phyloP scores from a whole-genome alignment of 2,797 vertebrate genomes.

The Pangasius krempfi region DNA sequence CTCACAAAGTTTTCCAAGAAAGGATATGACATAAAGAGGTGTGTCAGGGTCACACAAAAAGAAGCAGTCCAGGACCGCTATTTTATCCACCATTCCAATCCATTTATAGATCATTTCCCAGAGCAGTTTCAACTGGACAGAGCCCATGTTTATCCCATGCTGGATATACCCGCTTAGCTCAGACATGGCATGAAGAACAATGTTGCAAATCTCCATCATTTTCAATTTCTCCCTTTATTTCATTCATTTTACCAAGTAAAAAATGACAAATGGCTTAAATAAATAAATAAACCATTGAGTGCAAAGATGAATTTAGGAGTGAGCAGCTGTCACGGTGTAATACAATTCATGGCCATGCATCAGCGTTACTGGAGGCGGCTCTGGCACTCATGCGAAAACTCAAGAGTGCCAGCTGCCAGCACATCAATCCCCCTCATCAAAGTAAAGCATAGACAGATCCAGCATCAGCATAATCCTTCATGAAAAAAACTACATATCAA shows the following conservation, averaged over 20 bases:
- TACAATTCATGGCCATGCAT: conserved; percentile 79
- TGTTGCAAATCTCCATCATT: conserved; percentile 63
- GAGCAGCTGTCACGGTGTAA: conserved; percentile 73
- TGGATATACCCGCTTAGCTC: conserved; percentile 55
- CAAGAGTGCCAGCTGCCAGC: conserved; percentile 74
- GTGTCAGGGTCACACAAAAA: background rate
- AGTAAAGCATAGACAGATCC: conserved; percentile 60
- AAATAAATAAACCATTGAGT: conserved; percentile 75
- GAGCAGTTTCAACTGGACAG: conserved; percentile 52
- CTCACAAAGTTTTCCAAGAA: conserved; percentile 44
- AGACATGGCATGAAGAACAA: conserved; percentile 39
- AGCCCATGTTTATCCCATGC: conserved; percentile 57
- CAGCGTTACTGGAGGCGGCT: conserved; percentile 73
- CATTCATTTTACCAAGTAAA: conserved; percentile 59
- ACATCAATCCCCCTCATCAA: conserved; percentile 73
- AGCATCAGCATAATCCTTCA: conserved; percentile 29
- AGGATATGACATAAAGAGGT: background rate
- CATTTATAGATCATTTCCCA: conserved; percentile 46
- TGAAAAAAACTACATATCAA: conserved; percentile 18
- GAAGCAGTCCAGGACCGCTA: background rate
- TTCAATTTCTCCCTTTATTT: conserved; percentile 59
- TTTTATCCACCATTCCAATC: conserved; percentile 42
- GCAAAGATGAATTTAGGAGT: conserved; percentile 74
- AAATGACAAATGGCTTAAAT: conserved; percentile 74
- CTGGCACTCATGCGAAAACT: conserved; percentile 71